A percentile compares a stretch with the other conserved stretches of the same genome.
Conservation (phyloP, 2,797 vertebrate genomes). For the Momotus momota region DNA sequence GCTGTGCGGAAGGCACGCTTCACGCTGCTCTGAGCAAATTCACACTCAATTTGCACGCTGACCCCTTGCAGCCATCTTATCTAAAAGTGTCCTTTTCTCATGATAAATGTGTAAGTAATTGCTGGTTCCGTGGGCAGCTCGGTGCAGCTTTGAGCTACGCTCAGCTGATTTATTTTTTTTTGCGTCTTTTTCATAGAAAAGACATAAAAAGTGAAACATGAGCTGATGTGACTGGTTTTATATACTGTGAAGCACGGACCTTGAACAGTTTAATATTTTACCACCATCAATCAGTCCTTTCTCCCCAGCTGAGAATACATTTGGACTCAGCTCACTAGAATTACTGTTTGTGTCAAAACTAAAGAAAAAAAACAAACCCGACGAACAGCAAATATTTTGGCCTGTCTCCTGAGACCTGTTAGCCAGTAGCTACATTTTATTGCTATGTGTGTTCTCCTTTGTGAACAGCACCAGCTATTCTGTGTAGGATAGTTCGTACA, state of each 20-base stretch:
- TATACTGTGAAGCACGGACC: constrained; percentile 51
- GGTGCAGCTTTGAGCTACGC: background rate
- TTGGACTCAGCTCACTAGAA: constrained; percentile 11
- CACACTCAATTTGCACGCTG: constrained; percentile 23
- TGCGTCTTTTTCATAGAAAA: constrained; percentile 42
- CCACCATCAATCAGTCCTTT: constrained; percentile 62
- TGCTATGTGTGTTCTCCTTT: background rate
- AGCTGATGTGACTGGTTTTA: constrained; percentile 58
- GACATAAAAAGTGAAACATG: constrained; percentile 68
- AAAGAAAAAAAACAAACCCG: background rate
- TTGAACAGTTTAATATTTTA: constrained; percentile 60
- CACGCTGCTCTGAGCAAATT: background rate
- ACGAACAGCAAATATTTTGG: background rate
- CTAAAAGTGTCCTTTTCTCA: background rate
- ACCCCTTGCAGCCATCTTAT: background rate
- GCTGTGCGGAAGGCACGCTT: background rate
- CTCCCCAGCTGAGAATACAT: constrained; percentile 47
- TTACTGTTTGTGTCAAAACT: background rate
- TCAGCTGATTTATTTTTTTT: background rate
- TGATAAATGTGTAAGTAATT: background rate
- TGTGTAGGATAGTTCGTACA: background rate
- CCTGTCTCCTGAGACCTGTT: background rate
- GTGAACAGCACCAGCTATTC: background rate
- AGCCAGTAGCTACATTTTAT: background rate
- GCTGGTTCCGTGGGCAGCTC: background rate